phyloP scores from a whole-genome alignment of 2,888 invertebrate species.

The Andrena camellia region DNA sequence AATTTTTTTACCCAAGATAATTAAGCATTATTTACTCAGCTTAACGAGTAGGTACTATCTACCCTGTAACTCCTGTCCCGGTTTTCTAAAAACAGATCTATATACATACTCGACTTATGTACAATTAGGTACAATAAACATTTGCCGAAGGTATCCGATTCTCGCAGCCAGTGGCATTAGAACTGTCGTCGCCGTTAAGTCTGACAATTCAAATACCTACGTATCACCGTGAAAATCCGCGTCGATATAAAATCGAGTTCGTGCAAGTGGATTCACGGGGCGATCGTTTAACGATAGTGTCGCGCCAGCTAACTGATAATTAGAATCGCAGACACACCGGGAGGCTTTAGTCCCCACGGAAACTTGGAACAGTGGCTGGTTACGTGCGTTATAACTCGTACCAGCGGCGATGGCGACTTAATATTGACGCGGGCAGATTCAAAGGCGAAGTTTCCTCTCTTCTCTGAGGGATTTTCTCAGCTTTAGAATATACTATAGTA shows the following conservation, averaged over 20 bases:
- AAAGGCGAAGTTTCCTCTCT: conserved; percentile 69
- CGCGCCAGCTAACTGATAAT: conserved; percentile 51
- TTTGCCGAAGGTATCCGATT: not conserved
- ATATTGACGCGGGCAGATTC: conserved; percentile 62
- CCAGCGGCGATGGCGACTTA: conserved; percentile 56
- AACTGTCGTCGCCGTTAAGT: not conserved
- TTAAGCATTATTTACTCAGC: too few species aligned
- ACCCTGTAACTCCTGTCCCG: too few species aligned
- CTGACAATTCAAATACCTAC: not conserved
- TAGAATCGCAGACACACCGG: conserved; percentile 47
- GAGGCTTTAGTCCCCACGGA: conserved; percentile 34
- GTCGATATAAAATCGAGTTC: not conserved
- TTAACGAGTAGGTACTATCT: too few species aligned
- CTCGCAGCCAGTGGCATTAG: not conserved
- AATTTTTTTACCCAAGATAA: too few species aligned
- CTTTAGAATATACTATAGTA: conserved; percentile 58
- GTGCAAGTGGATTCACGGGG: not conserved
- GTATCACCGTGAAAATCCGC: not conserved
- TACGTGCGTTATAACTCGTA: conserved; percentile 40
- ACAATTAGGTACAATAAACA: too few species aligned
- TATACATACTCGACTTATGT: too few species aligned
- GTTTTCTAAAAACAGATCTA: too few species aligned
- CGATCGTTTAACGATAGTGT: conserved; percentile 12
- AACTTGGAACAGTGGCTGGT: conserved; percentile 58
- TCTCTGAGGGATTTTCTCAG: conserved; percentile 69